phyloP scores from a whole-genome alignment of 2,797 vertebrate genomes.

The Carduelis carduelis region DNA sequence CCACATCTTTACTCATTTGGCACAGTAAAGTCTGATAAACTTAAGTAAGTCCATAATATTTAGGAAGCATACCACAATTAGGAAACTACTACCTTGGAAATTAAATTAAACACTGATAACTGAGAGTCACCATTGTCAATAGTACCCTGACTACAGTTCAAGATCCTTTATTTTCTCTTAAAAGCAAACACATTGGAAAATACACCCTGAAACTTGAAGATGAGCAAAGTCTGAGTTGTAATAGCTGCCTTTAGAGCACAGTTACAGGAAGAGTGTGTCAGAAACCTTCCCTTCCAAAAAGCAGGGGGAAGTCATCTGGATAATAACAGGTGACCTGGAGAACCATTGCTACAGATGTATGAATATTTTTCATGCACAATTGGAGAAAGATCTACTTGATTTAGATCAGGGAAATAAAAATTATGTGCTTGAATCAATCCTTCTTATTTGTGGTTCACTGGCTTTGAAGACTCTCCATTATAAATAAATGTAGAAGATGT shows the following conservation, averaged over 20 bases:
- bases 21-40: background rate
- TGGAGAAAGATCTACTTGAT: background rate
- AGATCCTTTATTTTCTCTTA: background rate
- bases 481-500: background rate
- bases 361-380: background rate
- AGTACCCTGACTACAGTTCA: background rate
- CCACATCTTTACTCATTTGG: background rate
- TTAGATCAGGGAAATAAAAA: background rate
- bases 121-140: background rate
- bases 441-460: background rate
- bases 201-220: background rate
- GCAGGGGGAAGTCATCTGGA: background rate
- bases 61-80: background rate
- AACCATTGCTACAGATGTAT: background rate
- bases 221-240: background rate
- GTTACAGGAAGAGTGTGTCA: background rate
- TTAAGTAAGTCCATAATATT: background rate
- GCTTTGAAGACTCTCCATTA: background rate
- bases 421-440: background rate
- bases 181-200: background rate
- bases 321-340: background rate
- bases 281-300: background rate
- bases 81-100: background rate
- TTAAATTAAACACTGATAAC: background rate
- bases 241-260: background rate